Conservation (phyloP, 2,113 vertebrate genomes). For the Cheirogaleus medius region DNA sequence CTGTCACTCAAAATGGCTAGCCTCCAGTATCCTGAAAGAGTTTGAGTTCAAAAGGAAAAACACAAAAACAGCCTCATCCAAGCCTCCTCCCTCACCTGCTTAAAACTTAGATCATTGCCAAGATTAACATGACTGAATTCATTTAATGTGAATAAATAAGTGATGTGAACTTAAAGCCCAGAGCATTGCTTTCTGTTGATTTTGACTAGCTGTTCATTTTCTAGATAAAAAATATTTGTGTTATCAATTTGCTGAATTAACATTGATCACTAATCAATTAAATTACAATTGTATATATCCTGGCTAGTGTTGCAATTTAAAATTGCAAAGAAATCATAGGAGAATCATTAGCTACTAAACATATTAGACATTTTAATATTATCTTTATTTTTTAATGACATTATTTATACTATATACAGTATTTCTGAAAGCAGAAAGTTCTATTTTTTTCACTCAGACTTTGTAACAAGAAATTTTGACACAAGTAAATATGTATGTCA, state of each 20-base stretch:
- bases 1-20: background rate
- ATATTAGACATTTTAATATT: background rate
- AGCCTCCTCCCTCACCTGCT: background rate
- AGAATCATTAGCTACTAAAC: background rate
- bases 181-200: background rate
- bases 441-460: conserved; percentile 1
- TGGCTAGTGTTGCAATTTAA: background rate
- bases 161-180: background rate
- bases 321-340: background rate
- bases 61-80: background rate
- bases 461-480: background rate
- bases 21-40: background rate
- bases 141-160: background rate
- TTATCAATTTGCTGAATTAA: background rate
- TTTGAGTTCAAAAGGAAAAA: background rate
- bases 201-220: background rate
- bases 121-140: background rate
- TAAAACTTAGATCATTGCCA: background rate
- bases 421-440: conserved; percentile 26
- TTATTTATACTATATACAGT: background rate
- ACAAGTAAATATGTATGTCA: background rate
- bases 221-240: background rate
- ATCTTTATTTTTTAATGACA: background rate
- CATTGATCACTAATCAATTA: background rate
- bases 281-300: background rate